These are phyloP conservation scores for Aspidiotus destructor DNA, from an alignment of 2,888 invertebrate genomes.

Conservation along the genomic window DNA sequence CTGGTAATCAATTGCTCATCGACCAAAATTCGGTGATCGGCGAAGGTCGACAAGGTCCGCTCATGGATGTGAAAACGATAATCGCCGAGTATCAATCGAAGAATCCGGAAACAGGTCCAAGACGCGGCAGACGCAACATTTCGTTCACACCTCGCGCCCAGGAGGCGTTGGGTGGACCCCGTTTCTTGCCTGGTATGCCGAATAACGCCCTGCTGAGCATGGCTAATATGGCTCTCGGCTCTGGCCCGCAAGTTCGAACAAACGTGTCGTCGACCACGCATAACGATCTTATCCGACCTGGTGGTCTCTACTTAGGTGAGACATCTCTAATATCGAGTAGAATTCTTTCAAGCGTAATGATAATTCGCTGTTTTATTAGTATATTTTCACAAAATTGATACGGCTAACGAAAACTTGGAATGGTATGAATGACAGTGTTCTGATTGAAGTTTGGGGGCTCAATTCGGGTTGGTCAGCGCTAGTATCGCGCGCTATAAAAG, in stretches of 20 bases:
- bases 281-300: constrained; percentile 17
- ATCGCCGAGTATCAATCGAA: constrained; percentile 69
- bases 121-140: constrained; percentile 34
- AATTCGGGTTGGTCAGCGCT: too few relatives aligned
- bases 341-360: too few relatives aligned
- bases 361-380: too few relatives aligned
- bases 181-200: constrained; percentile 31
- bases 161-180: constrained; percentile 33
- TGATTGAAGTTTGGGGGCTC: too few relatives aligned
- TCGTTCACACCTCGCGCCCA: constrained; percentile 23
- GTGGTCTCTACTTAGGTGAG: constrained; percentile 19
- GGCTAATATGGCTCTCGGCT: constrained; percentile 44
- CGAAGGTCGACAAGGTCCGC: constrained; percentile 62
- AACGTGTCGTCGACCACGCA: constrained; percentile 33
- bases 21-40: constrained; percentile 47
- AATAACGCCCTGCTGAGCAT: constrained; percentile 39
- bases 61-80: constrained; percentile 72
- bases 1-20: constrained; percentile 10
- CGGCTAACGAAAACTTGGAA: too few relatives aligned
- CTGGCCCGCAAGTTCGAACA: constrained; percentile 43
- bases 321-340: too few relatives aligned
- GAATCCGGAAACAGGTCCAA: constrained; percentile 52
- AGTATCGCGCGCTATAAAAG: too few relatives aligned
- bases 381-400: too few relatives aligned
- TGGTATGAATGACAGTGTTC: too few relatives aligned